Base-by-base conservation (phyloP, 1,140 invertebrate genomes). In the Geopemphigus sp. region DNA sequence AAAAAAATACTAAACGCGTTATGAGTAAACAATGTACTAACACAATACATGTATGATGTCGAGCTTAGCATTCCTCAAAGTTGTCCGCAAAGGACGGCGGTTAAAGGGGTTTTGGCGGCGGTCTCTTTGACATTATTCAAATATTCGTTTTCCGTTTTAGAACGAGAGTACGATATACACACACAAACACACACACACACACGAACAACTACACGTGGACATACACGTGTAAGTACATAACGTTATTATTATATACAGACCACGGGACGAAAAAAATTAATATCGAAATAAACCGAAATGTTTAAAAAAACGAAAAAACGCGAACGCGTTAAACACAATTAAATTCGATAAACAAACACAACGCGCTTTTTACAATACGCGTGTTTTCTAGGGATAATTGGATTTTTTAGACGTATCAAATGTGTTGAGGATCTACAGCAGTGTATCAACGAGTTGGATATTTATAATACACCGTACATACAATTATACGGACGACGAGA, bases 61-160 rank as follows among this genome's bases (percentile, higher is more conserved):
- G 45, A 70, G 66, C 66, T 70, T 53, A 19, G 66, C 45, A 70
- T 70, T 70, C 66, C 66, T 70, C 50, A 22, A 72, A 72, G 68
- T 72, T n/a, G 68, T 29, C 68, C 47, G 50, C 68, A 72, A 72
- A 72, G 24, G 17, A 11, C 50, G 17, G 29, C 26, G 47, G 47
- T 47, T 68, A 68, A 68, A 68, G 64, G 64, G 64, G 39, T 47
- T 68, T 68, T 47, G 22, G 64, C n/a, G n/a, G n/a, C 32, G 64
- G 64, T 68, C 64, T 68, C 64, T 68, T 68, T 68, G 64, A 68
- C 39, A 47, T 47, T 24, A 68, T 39, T 24, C 64, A 68, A 68
- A 68, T 68, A 68, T 68, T 68, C 64, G 64, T 68, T 68, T 68
- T 68, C 45, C 59, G 29, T 64, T 64, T 64, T 39, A 32, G 61